Base-by-base conservation (phyloP, 2,797 vertebrate genomes). In the Anguilla marmorata region DNA sequence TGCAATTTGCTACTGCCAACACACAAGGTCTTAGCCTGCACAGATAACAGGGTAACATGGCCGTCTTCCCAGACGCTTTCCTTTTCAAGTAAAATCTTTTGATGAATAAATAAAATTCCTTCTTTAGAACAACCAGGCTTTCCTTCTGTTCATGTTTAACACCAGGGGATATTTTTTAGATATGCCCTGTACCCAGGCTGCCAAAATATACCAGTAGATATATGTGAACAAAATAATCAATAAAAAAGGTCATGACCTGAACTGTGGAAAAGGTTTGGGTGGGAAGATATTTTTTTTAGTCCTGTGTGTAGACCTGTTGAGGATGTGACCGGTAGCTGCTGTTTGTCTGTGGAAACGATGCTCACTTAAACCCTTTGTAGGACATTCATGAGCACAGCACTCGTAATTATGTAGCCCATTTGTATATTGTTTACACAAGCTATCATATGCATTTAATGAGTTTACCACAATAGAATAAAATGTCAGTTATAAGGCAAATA, bases 1-100 rank as follows among this genome's bases (percentile, higher is more conserved):
- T 92, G 85, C 90, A 91, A 94, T 93, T 94, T 89, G 93, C 89
- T 58, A 87, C 89, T 93, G 93, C 92, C 92, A 93, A 91, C 91
- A 91, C 91, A 92, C 90, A 89, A 90, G 72, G 88, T 84, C 86
- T 86, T 58, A 58, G 56, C 14, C 56, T 19, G 56, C 16, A 19
- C 56, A 58, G 56, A 19, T 58, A 58, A 16, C 56, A 58, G 16
- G 56, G 56, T 14, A 58, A 58, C 12, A 45, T 45, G 41, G 52
- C 52, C 52, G 12, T 54, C 52, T 9, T 54, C 52, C 52, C 12
- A 3, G 2, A 19, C 16, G 56, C 56, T 58, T 58, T 58, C 16
- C 56, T 58, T 58, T 58, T 58, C 56, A 58, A 58, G 14, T 58
- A 16, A 58, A 58, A 16, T 56, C 54, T 56, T 56, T 56, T 56